Percentiles rank a stretch among this genome's conserved stretches.
Evolutionary conservation across 2,888 invertebrate genomes (phyloP).

Genomic region (Eupithecia dodoneata): DNA sequence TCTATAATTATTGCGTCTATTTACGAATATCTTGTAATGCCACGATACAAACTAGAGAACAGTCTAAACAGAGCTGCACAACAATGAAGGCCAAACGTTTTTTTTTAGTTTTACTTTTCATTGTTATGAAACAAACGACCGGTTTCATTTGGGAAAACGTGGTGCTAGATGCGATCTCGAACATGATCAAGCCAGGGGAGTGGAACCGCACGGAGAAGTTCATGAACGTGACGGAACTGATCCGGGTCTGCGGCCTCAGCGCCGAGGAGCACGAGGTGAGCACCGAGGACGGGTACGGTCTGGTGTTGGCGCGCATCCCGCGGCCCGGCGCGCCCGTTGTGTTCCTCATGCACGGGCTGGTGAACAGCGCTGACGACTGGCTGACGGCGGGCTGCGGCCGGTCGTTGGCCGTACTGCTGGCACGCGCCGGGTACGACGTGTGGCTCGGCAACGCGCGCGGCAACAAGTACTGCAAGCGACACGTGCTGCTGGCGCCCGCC

Average conservation of each 20-base stretch:
- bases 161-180: slow-evolving; percentile 6
- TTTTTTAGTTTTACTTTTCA: not conserved
- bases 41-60: not conserved
- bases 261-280: slow-evolving; percentile 39
- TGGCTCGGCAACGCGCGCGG: slow-evolving; percentile 92
- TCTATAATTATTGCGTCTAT: no score
- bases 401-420: slow-evolving; percentile 82
- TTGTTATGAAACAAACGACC: not conserved
- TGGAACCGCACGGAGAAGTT: slow-evolving; percentile 22
- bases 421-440: slow-evolving; percentile 85
- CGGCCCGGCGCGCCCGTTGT: slow-evolving; percentile 61
- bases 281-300: slow-evolving; percentile 49
- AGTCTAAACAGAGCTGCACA: not conserved
- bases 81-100: slow-evolving; percentile 14
- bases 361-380: slow-evolving; percentile 88
- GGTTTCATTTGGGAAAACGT: slow-evolving; percentile 17
- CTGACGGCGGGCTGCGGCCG: slow-evolving; percentile 84
- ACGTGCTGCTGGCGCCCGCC: slow-evolving; percentile 61
- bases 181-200: not conserved
- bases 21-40: not conserved
- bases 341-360: slow-evolving; percentile 89
- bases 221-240: slow-evolving; percentile 41
- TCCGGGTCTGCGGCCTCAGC: slow-evolving; percentile 31
- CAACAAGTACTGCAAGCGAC: slow-evolving; percentile 84
- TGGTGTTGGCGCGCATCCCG: slow-evolving; percentile 43